A percentile compares a stretch with the other conserved stretches of the same genome.
Conservation (phyloP, 2,113 vertebrate species). For the Pseudopipra pipra region DNA sequence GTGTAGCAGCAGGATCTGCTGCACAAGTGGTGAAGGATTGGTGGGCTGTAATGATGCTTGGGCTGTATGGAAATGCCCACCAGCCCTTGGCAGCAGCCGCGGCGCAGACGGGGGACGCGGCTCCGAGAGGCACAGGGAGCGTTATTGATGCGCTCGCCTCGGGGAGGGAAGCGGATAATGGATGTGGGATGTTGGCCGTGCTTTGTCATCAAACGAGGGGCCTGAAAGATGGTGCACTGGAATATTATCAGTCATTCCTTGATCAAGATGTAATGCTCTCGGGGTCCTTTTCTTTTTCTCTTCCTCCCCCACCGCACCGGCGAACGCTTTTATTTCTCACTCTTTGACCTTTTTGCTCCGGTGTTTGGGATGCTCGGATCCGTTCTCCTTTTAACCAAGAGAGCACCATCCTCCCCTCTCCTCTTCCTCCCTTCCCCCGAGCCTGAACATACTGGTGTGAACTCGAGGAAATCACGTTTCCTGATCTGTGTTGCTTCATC, state of each 20-base stretch:
- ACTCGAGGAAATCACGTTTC: background rate
- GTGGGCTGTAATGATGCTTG: conserved; percentile 76
- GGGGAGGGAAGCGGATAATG: conserved; percentile 89
- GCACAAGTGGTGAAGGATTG: conserved; percentile 71
- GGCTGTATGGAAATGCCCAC: conserved; percentile 72
- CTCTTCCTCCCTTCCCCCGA: background rate
- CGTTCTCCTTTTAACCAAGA: background rate
- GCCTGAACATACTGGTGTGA: background rate
- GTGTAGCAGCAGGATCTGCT: conserved; percentile 46
- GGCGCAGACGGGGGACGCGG: conserved; percentile 46
- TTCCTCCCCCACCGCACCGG: background rate
- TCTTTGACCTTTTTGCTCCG: background rate
- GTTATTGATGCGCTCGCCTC: conserved; percentile 97
- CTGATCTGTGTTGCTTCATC: background rate
- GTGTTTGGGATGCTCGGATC: background rate
- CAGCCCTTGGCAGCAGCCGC: conserved; percentile 65
- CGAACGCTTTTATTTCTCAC: background rate
- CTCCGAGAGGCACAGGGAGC: conserved; percentile 69
- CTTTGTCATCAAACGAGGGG: conserved; percentile 96
- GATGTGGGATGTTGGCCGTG: conserved; percentile 85
- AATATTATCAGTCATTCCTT: conserved; percentile 98
- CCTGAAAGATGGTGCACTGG: conserved; percentile 91
- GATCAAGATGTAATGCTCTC: conserved; percentile 92
- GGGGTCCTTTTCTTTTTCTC: conserved; percentile 38
- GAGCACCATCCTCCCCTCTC: fast-evolving